Evolutionary conservation across 2,113 vertebrate species (phyloP).

Genomic region (Nycticebus coucang): DNA sequence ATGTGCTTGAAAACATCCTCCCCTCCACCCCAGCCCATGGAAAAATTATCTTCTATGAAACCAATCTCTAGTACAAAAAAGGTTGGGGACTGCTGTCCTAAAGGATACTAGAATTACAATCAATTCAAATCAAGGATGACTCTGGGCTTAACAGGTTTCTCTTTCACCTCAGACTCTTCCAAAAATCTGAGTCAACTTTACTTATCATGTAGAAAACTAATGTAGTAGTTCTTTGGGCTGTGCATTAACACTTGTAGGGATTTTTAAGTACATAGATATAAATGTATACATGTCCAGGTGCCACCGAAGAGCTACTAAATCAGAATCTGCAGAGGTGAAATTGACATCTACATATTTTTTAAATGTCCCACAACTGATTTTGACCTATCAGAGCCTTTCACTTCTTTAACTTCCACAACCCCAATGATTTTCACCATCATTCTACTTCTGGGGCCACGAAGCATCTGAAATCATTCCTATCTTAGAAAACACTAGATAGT

Average conservation of each 20-base stretch:
- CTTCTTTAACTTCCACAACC: not conserved
- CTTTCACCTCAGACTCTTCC: not conserved
- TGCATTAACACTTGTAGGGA: not conserved
- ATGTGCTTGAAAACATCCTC: no score
- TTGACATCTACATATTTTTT: not conserved
- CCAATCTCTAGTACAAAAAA: no score
- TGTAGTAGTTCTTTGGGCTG: not conserved
- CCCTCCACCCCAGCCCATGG: no score
- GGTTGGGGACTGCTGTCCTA: not conserved
- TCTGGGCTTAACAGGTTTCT: not conserved
- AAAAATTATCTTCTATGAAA: no score
- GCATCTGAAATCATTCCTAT: not conserved
- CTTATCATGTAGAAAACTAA: not conserved
- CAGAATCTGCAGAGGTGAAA: not conserved
- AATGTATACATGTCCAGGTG: not conserved
- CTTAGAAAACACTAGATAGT: not conserved
- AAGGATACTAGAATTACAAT: not conserved
- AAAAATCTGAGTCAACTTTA: not conserved
- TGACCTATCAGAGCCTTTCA: not conserved
- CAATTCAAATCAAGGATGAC: not conserved
- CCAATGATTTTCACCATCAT: not conserved
- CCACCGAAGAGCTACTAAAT: not conserved
- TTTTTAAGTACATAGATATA: not conserved
- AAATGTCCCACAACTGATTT: not conserved
- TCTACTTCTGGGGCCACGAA: not conserved